These are phyloP conservation scores for Apotomis turbidana DNA, from an alignment of 2,888 invertebrate species.

Conservation along the genomic window DNA sequence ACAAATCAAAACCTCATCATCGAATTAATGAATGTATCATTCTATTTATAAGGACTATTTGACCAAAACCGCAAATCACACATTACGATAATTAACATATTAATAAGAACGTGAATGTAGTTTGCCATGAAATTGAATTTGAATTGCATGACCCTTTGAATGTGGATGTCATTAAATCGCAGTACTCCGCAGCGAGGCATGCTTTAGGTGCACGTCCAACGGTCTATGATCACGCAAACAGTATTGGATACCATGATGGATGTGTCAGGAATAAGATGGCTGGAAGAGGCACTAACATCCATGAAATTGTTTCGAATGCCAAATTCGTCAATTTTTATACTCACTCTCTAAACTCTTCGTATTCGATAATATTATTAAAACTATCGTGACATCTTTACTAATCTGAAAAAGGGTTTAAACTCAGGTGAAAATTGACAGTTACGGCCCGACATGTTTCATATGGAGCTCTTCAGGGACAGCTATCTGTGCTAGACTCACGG, in stretches of 20 bases:
- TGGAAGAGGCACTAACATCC: conserved; percentile 8
- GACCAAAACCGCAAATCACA: not conserved
- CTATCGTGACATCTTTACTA: no score
- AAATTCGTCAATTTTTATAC: no score
- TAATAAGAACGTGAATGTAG: not conserved
- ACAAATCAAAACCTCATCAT: not conserved
- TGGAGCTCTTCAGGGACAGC: no score
- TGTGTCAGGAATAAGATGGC: conserved; percentile 18
- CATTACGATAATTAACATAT: conserved; percentile 11
- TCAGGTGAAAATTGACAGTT: no score
- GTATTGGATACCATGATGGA: conserved; percentile 57
- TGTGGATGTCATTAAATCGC: conserved; percentile 53
- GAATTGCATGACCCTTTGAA: conserved; percentile 41
- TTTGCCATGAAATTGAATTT: conserved; percentile 5
- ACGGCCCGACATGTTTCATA: no score
- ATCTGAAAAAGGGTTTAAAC: no score
- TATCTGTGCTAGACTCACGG: no score
- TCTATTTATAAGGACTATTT: not conserved
- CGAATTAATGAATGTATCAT: not conserved
- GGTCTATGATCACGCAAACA: conserved; percentile 61
- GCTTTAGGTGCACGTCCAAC: conserved; percentile 54
- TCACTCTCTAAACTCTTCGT: no score
- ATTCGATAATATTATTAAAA: no score
- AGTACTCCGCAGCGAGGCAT: conserved; percentile 48
- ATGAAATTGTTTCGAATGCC: no score